A percentile compares a stretch with the other conserved stretches of the same genome.
Conservation (phyloP, 2,888 invertebrate species). For the Sturmia bella region DNA sequence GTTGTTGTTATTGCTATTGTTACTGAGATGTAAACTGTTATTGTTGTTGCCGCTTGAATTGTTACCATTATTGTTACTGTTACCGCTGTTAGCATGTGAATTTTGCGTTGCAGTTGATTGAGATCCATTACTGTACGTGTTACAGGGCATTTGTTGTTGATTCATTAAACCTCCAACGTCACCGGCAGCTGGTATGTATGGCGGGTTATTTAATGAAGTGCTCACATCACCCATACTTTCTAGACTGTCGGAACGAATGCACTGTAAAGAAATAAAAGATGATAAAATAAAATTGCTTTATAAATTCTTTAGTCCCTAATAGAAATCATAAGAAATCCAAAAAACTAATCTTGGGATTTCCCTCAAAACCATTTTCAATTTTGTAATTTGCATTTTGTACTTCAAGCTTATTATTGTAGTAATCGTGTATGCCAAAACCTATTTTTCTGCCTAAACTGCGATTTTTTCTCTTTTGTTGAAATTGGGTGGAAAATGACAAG, state of each 20-base stretch:
- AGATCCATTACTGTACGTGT: slow-evolving; percentile 73
- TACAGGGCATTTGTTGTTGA: slow-evolving; percentile 75
- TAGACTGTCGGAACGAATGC: slow-evolving; percentile 85
- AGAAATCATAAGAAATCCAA: no score
- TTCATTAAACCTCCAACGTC: slow-evolving; percentile 75
- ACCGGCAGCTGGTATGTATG: slow-evolving; percentile 81
- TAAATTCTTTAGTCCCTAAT: no score
- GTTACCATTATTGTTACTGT: slow-evolving; percentile 78
- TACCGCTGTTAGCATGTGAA: slow-evolving; percentile 75
- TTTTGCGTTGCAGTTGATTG: slow-evolving; percentile 76
- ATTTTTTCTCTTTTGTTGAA: no score
- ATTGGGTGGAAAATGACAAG: no score
- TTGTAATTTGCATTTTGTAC: background rate
- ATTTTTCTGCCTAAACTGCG: no score
- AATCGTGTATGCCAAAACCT: no score
- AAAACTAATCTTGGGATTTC: no score
- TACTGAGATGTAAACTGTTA: slow-evolving; percentile 79
- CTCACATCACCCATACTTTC: slow-evolving; percentile 85
- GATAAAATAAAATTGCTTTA: background rate
- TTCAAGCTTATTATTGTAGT: no score
- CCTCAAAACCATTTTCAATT: no score
- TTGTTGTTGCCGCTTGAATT: slow-evolving; percentile 64
- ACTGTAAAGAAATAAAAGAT: slow-evolving; percentile 73
- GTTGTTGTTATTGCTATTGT: slow-evolving; percentile 60
- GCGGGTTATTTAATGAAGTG: slow-evolving; percentile 80